These are phyloP conservation scores for Acleris laterana DNA, from an alignment of 2,888 invertebrate species.

Conservation along the genomic window DNA sequence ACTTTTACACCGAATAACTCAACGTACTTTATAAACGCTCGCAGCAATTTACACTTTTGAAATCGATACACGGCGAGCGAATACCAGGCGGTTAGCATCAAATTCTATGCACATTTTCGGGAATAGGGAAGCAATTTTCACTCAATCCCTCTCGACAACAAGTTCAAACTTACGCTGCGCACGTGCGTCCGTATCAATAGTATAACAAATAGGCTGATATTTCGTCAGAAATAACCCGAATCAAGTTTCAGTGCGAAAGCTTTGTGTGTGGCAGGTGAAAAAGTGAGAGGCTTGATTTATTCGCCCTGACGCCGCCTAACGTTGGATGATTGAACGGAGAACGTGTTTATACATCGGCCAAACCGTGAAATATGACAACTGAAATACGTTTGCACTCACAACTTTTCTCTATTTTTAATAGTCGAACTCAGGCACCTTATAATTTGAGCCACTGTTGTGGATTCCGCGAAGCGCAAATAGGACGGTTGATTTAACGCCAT, in stretches of 20 bases:
- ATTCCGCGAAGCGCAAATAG: constrained; percentile 7
- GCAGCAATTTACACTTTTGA: constrained; percentile 30
- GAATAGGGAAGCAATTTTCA: constrained; percentile 73
- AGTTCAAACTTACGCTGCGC: constrained; percentile 81
- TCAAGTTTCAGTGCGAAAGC: constrained; percentile 82
- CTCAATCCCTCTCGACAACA: constrained; percentile 81
- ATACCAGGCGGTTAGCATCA: constrained; percentile 63
- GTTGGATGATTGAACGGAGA: constrained; percentile 79
- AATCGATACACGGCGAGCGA: constrained; percentile 38
- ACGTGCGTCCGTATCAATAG: constrained; percentile 82
- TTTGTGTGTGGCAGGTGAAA: constrained; percentile 85
- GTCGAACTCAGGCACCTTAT: constrained; percentile 39
- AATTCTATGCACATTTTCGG: constrained; percentile 80
- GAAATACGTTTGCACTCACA: constrained; percentile 56
- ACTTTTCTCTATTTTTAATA: constrained; percentile 59
- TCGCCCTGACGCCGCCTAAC: constrained; percentile 80
- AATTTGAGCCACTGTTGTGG: constrained; percentile 10
- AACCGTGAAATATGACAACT: constrained; percentile 78
- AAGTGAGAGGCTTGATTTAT: constrained; percentile 83
- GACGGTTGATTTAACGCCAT: constrained; percentile 2
- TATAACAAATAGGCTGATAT: constrained; percentile 84
- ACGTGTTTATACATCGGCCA: constrained; percentile 81
- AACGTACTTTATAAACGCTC: constrained; percentile 28
- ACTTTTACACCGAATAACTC: constrained; percentile 9
- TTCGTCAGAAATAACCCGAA: constrained; percentile 84